Evolutionary conservation across 2,888 invertebrate species (phyloP).

Genomic region (Limnephilus rhombicus): DNA sequence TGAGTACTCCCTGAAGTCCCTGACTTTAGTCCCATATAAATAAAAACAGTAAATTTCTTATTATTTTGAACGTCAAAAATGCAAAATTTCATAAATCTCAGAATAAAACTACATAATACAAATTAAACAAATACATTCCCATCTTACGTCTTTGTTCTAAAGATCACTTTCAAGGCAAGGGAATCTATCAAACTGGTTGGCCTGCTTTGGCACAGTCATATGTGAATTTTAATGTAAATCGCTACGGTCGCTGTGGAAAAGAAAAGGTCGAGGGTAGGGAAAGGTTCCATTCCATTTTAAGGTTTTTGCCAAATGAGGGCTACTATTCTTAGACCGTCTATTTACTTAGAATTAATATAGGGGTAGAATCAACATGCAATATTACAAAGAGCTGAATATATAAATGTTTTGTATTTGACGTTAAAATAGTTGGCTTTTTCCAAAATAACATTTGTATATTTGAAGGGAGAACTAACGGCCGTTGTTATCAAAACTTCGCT

Average conservation of each 20-base stretch:
- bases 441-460: too few species aligned
- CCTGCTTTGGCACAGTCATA: too few species aligned
- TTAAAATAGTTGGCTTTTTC: too few species aligned
- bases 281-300: not conserved
- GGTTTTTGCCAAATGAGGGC: not conserved
- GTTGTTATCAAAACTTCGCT: too few species aligned
- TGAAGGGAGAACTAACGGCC: too few species aligned
- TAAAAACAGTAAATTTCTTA: too few species aligned
- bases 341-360: not conserved
- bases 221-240: not conserved
- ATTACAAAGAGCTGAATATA: not conserved
- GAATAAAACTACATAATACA: not conserved
- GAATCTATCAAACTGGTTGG: too few species aligned
- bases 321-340: not conserved
- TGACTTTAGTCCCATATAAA: too few species aligned
- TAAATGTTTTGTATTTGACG: too few species aligned
- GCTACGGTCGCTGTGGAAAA: not conserved
- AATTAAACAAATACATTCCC: not conserved
- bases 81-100: too few species aligned
- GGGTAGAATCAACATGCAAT: not conserved
- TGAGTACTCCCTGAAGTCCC: too few species aligned
- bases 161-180: not conserved
- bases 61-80: too few species aligned
- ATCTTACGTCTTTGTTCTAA: not conserved
- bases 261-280: not conserved